Evolutionary conservation across 2,888 invertebrate genomes (phyloP).

Genomic region (Harmothoe impar): DNA sequence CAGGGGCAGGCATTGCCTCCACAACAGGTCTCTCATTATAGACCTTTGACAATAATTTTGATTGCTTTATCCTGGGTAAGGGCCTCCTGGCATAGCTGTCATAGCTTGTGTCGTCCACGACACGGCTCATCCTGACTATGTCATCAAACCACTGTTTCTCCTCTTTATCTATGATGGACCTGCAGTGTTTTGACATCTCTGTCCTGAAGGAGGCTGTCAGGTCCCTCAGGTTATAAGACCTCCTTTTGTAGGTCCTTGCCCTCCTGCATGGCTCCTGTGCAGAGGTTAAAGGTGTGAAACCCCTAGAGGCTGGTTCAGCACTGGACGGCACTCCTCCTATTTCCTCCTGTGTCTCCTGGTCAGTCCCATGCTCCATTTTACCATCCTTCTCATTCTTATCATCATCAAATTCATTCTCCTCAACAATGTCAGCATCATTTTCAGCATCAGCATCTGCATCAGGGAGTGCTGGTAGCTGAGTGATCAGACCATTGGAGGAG

Average conservation of each 20-base stretch:
- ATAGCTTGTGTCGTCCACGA: conserved; percentile 30
- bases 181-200: conserved; percentile 28
- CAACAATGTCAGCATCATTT: too few relatives aligned
- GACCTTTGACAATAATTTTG: background rate
- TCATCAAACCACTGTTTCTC: conserved; percentile 51
- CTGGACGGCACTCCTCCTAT: background rate
- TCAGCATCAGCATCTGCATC: too few relatives aligned
- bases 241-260: background rate
- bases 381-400: background rate
- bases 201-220: background rate
- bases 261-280: background rate
- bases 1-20: background rate
- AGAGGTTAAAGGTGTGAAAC: background rate
- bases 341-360: background rate
- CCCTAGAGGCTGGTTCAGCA: too few relatives aligned
- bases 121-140: background rate
- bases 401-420: background rate
- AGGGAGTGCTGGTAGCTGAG: too few relatives aligned
- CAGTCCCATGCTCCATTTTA: background rate
- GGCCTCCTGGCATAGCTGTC: conserved; percentile 40
- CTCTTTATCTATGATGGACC: background rate
- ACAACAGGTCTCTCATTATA: background rate
- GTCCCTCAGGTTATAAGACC: conserved; percentile 1
- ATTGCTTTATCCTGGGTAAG: background rate
- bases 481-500: too few relatives aligned